Evolutionary conservation across 2,113 vertebrate genomes (phyloP).

Genomic region (Paralichthys olivaceus): DNA sequence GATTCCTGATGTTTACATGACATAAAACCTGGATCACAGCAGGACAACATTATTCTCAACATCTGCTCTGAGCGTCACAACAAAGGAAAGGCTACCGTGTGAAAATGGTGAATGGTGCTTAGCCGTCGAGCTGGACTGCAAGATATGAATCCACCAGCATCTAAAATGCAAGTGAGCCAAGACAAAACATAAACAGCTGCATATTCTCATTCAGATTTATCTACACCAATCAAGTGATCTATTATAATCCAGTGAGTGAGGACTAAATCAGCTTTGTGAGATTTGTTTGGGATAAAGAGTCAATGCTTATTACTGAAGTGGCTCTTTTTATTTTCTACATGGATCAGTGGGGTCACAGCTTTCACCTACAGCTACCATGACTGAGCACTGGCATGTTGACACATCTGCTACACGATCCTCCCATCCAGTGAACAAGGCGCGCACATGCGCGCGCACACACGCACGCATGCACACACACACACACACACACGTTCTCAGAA

Average conservation of each 20-base stretch:
- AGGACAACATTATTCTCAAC: no score
- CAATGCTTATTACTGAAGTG: slow-evolving; percentile 50
- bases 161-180: slow-evolving; percentile 17
- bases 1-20: no score
- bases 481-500: slow-evolving; percentile 25
- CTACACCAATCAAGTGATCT: slow-evolving; percentile 37
- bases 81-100: no score
- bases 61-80: no score
- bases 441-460: slow-evolving; percentile 26
- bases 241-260: slow-evolving; percentile 37
- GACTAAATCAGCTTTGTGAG: slow-evolving; percentile 48
- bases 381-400: slow-evolving; percentile 41
- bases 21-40: no score
- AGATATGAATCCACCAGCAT: background rate
- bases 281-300: slow-evolving; percentile 19
- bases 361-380: slow-evolving; percentile 32
- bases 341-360: slow-evolving; percentile 31
- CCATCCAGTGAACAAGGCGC: slow-evolving; percentile 3
- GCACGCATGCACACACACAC: slow-evolving; percentile 13
- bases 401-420: slow-evolving; percentile 43
- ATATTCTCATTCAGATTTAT: slow-evolving; percentile 32
- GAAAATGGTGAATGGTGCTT: no score
- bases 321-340: slow-evolving; percentile 18
- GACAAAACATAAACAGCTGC: background rate
- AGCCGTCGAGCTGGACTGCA: no score